Evolutionary conservation across 2,113 vertebrate species (phyloP).

Genomic region (Tachysurus vachellii): DNA sequence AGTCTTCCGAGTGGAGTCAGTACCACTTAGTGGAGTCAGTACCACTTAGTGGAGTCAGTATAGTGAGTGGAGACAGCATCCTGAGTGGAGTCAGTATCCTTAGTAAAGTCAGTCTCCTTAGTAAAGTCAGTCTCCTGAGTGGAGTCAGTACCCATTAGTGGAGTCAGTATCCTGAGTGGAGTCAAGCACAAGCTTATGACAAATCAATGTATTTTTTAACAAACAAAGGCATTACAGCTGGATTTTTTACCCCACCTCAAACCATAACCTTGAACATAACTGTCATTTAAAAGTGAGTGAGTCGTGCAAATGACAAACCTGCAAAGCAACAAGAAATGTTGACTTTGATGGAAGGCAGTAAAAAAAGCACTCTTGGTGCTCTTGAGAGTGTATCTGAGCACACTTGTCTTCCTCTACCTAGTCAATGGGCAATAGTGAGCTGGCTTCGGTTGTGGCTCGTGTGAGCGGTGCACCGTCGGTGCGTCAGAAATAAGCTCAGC

Average conservation of each 20-base stretch:
- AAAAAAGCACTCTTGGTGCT: neutral
- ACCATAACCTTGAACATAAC: neutral
- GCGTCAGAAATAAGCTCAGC: conserved; percentile 17
- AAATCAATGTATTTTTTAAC: neutral
- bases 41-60: too few species aligned
- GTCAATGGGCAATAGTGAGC: conserved; percentile 2
- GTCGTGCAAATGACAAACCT: neutral
- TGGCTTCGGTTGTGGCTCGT: neutral
- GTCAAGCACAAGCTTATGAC: neutral
- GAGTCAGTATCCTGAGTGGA: too few species aligned
- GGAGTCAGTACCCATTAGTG: too few species aligned
- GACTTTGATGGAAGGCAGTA: conserved; percentile 27
- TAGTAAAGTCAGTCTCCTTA: too few species aligned
- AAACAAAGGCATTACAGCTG: too few species aligned
- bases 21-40: too few species aligned
- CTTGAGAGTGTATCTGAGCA: neutral
- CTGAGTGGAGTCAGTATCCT: too few species aligned
- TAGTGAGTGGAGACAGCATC: too few species aligned
- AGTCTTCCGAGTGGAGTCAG: too few species aligned
- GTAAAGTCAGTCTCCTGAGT: too few species aligned
- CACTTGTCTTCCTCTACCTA: neutral
- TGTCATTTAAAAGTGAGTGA: neutral
- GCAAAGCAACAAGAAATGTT: neutral
- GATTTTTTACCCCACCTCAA: neutral
- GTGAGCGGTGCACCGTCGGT: neutral